Base-by-base conservation (phyloP, 2,797 vertebrate species). In the Hemibagrus guttatus region DNA sequence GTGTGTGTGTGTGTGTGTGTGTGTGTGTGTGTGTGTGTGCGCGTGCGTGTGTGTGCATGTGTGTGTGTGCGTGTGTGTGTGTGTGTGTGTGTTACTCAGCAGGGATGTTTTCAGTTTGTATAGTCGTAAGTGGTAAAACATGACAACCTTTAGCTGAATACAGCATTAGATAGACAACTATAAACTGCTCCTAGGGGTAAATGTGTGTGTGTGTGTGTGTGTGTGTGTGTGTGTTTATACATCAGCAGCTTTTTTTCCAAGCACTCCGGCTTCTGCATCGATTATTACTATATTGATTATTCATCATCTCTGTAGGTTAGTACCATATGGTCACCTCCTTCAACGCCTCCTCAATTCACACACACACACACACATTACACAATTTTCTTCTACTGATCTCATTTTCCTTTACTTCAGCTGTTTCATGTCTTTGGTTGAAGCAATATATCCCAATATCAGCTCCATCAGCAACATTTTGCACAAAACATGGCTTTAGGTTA, bases 221-320 rank as follows among this genome's bases (percentile, higher is more conserved):
- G 46, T 9, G 46, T 49, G 46, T 49, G 46, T 49, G 46, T 49
- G 46, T 49, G 46, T 49, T 49, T 49, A 9, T 16, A 75, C 54
- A 81, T 63, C 49, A 84, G 13, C 28, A 71, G 52, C 85, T 71
- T 56, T 89, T 89, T 87, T 87, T 91, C 89, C 88, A 61, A 5
- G 16, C 64, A 66, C 75, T 85, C 82, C 89, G 88, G 84, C 87
- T 88, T 72, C 63, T 82, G 16, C 63, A 91, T 81, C 87, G 87
- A 92, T 92, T 80, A 84, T 63, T 81, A 66, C 90, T 85, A 31
- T 87, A 91, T 89, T 91, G 91, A 93, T 92, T 61, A 8, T 23
- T 42, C 61, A 83, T 78, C 12, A 84, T 84, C 81, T n/a, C 54
- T 69, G 31, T 59, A 69, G 63, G 28, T 85, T 76, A 79, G 31